Evolutionary conservation across 2,888 invertebrate species (phyloP), one percentile per base, ranked within the genome.

Genomic region (Drosophila pegasa): DNA sequence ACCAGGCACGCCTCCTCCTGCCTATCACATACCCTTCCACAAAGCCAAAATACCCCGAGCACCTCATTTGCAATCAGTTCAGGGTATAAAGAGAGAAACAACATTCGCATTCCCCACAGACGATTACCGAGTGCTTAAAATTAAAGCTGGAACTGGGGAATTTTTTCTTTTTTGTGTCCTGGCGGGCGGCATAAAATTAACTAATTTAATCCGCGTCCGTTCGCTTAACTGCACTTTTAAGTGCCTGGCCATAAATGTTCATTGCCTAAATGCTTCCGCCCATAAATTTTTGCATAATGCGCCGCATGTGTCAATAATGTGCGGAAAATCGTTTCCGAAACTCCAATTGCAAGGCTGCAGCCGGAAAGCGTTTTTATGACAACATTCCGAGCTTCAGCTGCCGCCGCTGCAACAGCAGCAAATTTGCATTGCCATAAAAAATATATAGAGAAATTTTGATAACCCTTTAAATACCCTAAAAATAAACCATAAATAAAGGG

Each of bases 281-380:
- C 56, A 71, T 78, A 58, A 59, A 75, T 62, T 70, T 70, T 35
- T 64, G 67, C 70, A 81, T 80, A 78, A 72, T 80, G 78, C 73
- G 64, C 48, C 68, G 54, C 68, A 80, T 80, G 64, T 68, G 87
- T 64, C 83, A 66, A 75, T 75, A 86, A 86, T 76, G 76, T 70
- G 79, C 55, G 60, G 66, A n/a, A 68, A 68, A 48, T 61, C 67
- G 52, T 29, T 62, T 73, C 50, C 45, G 61, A 27, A 47, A 54
- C 33, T 58, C 48, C 60, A 75, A 64, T 64, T 56, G 59, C 20
- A 74, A 55, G 47, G 43, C 52, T 38, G 62, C 67, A 59, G 43
- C 75, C 69, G 75, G 63, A 68, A 74, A 64, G 40, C 57, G 22
- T 45, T 72, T 65, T 74, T 45, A 61, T 57, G 75, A 48, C 61